Evolutionary conservation across 2,888 invertebrate genomes (phyloP).

Genomic region (Microctonus brassicae): DNA sequence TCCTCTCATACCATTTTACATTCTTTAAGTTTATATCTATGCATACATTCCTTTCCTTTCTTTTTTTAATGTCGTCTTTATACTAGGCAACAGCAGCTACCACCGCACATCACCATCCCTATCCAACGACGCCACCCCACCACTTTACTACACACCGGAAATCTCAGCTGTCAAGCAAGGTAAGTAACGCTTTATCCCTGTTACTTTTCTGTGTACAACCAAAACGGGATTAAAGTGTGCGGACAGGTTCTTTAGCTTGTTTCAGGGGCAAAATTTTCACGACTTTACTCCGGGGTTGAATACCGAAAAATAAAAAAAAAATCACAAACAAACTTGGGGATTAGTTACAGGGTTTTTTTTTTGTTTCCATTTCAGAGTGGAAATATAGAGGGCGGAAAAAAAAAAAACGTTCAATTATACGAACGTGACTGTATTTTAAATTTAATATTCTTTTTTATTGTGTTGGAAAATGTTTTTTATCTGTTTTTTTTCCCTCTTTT

Average conservation of each 20-base stretch:
- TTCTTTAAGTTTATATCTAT: not conserved
- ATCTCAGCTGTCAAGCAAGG: conserved; percentile 34
- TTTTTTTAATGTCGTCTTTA: not conserved
- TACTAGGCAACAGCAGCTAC: no score
- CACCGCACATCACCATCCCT: no score
- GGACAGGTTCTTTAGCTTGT: conserved; percentile 31
- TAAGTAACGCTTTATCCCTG: conserved; percentile 37
- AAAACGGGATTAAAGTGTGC: conserved; percentile 34
- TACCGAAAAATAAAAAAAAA: not conserved
- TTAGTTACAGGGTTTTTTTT: not conserved
- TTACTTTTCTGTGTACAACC: conserved; percentile 5
- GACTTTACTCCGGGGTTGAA: conserved; percentile 16
- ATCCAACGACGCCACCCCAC: not conserved
- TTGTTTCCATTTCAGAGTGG: not conserved
- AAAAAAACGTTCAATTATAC: not conserved
- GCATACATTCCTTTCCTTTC: not conserved
- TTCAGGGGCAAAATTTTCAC: conserved; percentile 8
- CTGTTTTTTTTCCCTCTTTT: no score
- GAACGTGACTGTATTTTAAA: not conserved
- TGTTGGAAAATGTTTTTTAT: not conserved
- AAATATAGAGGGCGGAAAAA: not conserved
- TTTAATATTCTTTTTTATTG: not conserved
- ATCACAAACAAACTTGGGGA: not conserved
- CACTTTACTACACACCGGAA: conserved; percentile 13
- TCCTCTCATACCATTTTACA: conserved; percentile 19